Base-by-base conservation (phyloP, 2,113 vertebrate species). In the Thalassoma bifasciatum region DNA sequence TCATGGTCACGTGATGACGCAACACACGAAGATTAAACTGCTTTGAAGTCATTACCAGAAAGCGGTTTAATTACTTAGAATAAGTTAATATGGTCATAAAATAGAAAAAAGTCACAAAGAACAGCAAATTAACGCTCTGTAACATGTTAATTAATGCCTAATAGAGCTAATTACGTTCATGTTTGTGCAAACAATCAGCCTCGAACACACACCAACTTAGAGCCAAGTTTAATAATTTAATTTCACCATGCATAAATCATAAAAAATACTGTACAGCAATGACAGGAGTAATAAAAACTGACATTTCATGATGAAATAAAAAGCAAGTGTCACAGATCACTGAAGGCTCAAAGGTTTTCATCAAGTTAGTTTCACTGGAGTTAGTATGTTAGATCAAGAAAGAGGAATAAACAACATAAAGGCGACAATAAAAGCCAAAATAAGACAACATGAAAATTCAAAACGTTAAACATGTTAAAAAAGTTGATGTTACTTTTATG, bases 161-260 rank as follows among this genome's bases (percentile, higher is more conserved):
- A n/a, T n/a, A n/a, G n/a, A n/a, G 17, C 17, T 46, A 16, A 11
- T n/a, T n/a, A 40, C 3, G 10, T 10, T 2, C 14, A 1, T 44
- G 38, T 40, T 1, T 2, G 36, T 12, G 49, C 5, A n/a, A 4
- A 46, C 8, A 34, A 53, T 13, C 21, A 24, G 1, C 26, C 51
- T 30, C 16, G 26, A 70, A 61, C 44, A 14, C 11, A 3, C 8
- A 14, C 14, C 21, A 77, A 64, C 8, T 59, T 24, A 64, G 75
- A 72, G 71, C 19, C 37, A 81, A 75, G 47, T 86, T 85, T 89
- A 90, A 91, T 92, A 87, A 92, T 91, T 92, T 92, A 90, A 89
- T 85, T 86, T 66, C 72, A 83, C 61, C 89, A 92, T 91, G 91
- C 89, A 89, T 69, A 84, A 88, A 86, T 56, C 75, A 85, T 79